These are phyloP conservation scores for Armadillidium nasatum DNA, from an alignment of 1,140 invertebrate species.

Conservation along the genomic window DNA sequence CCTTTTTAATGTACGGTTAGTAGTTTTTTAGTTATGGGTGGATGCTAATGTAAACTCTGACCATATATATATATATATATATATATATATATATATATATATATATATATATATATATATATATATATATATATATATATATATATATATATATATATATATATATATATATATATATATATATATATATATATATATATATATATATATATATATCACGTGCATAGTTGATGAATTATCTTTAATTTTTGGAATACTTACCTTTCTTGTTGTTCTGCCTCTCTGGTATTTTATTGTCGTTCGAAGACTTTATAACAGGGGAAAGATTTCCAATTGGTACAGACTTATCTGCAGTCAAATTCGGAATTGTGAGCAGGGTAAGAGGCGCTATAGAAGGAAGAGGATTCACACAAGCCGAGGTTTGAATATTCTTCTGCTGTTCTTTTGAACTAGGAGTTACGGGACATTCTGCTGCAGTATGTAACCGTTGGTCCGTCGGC, in stretches of 20 bases:
- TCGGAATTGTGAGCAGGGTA: background rate
- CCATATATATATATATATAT: background rate
- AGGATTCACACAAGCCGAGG: background rate
- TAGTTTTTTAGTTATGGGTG: too few species aligned
- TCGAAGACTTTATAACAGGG: background rate
- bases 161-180: background rate
- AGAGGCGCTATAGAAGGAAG: background rate
- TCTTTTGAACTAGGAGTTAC: background rate
- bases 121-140: slow-evolving; percentile 15
- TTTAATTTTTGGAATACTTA: background rate
- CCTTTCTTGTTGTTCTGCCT: background rate
- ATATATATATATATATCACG: background rate
- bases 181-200: slow-evolving; percentile 9
- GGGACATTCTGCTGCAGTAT: background rate
- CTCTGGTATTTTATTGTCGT: background rate
- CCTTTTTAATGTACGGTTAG: too few species aligned
- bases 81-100: slow-evolving; percentile 7
- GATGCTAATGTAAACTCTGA: too few species aligned
- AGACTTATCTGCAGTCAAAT: background rate
- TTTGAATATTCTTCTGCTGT: background rate
- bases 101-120: slow-evolving; percentile 11
- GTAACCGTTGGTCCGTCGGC: background rate
- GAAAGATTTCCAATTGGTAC: background rate
- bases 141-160: background rate
- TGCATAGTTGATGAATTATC: background rate